These are phyloP conservation scores for Orchesella cincta DNA, from an alignment of 1,140 invertebrate genomes.

Conservation along the genomic window DNA sequence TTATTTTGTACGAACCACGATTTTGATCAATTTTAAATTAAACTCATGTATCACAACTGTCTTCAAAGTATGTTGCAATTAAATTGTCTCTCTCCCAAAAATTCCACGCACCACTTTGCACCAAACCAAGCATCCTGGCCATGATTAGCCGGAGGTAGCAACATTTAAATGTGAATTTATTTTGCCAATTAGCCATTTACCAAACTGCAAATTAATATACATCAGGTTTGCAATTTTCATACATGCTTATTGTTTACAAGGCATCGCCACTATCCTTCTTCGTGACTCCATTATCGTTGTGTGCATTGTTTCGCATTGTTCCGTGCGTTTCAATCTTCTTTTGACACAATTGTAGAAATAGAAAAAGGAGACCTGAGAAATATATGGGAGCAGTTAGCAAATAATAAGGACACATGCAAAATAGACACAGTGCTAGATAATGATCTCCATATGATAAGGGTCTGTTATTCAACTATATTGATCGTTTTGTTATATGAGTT, in stretches of 20 bases:
- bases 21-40: background rate
- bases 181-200: background rate
- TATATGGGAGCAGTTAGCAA: background rate
- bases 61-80: background rate
- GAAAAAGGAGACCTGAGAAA: background rate
- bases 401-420: background rate
- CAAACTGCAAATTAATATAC: background rate
- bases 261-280: background rate
- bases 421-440: background rate
- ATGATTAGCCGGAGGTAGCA: background rate
- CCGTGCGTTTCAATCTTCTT: conserved; percentile 1
- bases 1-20: background rate
- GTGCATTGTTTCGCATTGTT: background rate
- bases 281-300: too few species aligned
- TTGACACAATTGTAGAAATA: background rate
- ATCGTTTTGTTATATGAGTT: background rate
- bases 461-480: background rate
- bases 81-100: background rate
- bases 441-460: background rate
- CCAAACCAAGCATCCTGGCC: background rate
- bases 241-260: background rate
- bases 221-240: background rate
- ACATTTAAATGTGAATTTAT: background rate
- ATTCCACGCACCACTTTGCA: background rate
- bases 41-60: background rate